Base-by-base conservation (phyloP, 2,888 invertebrate species). In the Hymenopus coronatus region DNA sequence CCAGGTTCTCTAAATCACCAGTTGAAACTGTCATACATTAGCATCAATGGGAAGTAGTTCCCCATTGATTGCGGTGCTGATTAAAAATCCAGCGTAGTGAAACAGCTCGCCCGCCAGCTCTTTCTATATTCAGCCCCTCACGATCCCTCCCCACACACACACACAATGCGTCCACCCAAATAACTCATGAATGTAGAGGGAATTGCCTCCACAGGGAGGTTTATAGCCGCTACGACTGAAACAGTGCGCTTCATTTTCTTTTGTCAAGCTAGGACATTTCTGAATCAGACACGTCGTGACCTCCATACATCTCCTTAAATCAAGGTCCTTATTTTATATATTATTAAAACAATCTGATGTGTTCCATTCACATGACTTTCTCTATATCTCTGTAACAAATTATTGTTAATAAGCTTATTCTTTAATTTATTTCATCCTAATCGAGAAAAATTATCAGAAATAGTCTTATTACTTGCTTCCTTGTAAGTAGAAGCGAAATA, bases 11-110 rank as follows among this genome's bases (percentile, higher is more conserved):
- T 70, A 70, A 70, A 70, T 70, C 54, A 70, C 54, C 54, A 20
- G 54, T 70, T 70, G 85, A 27, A 85, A 28, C 46, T 54, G 85
- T 82, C 40, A 82, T 87, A 82, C 82, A 87, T 87, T 87, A 87
- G 82, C 87, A 33, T 87, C 82, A 87, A 87, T 87, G 87, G 87
- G 25, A 20, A 70, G 54, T 70, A 70, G 54, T 70, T 70, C 54
- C 54, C 54, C 54, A 70, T 70, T 70, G 54, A 70, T 70, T 70
- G 54, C 82, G 87, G 82, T 87, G n/a, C 87, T 87, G 87, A 87
- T 87, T 87, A 87, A 87, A 87, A 87, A 87, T 87, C 82, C 33
- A 82, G 33, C 87, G 27, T 87, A 87, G 87, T 82, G 87, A 87
- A 82, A 25, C 82, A 82, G 33, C 40, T 2, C n/a, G 40, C 6